phyloP scores from a whole-genome alignment of 2,113 vertebrate species.

The Aspiorhynchus laticeps region DNA sequence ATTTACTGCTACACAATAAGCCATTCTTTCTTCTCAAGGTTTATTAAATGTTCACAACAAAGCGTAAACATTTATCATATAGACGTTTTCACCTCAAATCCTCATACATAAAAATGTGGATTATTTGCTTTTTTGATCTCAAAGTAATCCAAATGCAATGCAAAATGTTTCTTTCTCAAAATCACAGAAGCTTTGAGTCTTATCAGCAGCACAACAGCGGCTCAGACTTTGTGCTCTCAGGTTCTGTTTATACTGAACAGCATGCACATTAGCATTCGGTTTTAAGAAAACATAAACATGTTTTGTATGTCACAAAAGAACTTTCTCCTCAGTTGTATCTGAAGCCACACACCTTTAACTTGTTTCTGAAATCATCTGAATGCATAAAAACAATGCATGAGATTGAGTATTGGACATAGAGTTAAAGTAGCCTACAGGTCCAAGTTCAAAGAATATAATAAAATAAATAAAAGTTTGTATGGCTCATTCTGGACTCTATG shows the following conservation, averaged over 20 bases:
- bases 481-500: not conserved
- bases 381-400: not conserved
- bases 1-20: not conserved
- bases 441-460: not conserved
- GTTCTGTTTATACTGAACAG: not conserved
- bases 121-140: conserved; percentile 13
- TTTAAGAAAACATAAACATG: conserved; percentile 20
- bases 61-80: not conserved
- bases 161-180: not conserved
- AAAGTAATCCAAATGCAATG: not conserved
- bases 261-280: not conserved
- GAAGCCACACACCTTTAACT: not conserved
- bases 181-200: not conserved
- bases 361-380: not conserved
- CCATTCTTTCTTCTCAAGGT: not conserved
- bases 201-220: not conserved
- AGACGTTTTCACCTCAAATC: conserved; percentile 1
- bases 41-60: conserved; percentile 6
- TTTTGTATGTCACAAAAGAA: not conserved
- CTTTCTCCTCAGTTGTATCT: not conserved
- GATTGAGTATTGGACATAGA: not conserved
- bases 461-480: not conserved
- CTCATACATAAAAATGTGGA: conserved; percentile 18
- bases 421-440: not conserved
- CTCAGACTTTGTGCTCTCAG: not conserved